Evolutionary conservation across 2,888 invertebrate genomes (phyloP), one percentile per base, ranked within the genome.

Genomic region (Scotopteryx bipunctaria): DNA sequence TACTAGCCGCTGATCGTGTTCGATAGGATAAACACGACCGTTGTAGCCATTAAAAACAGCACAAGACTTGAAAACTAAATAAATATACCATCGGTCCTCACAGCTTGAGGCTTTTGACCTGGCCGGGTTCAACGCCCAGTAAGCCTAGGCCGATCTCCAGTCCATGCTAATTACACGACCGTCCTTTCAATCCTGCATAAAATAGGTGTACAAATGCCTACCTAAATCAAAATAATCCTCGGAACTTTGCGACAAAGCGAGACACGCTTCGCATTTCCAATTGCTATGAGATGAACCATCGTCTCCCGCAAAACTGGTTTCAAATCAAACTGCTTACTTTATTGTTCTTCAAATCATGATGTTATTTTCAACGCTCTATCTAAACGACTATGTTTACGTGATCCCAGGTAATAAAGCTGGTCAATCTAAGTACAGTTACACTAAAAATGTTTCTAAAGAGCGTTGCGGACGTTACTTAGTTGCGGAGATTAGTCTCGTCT

Each of bases 41-140:
- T 33, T 45, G 40, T 46, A 25, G 23, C 40, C 37, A 16, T 43
- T 9, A 17, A 52, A 44, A 29, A 43, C 31, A 44, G 41, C 33
- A 31, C n/a, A 31, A 29, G 37, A 40, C 37, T 29, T 47, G 37
- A 49, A 51, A 49, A 44, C 50, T 48, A 52, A 53, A 45, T 36
- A 57, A 60, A 59, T 59, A 57, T 63, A 58, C 49, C 57, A 59
- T 56, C 60, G 58, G 40, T 67, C 61, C 63, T 66, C 65, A 74
- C 71, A 67, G 55, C 69, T 66, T 69, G 73, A 71, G 85, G 86
- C 73, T 71, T 71, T 84, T 83, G 85, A 85, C 86, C 86, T 71
- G 73, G 38, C 50, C 49, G 75, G 66, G 86, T 77, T 85, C 81
- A 78, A 72, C 64, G 80, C 52, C 73, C 72, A 40, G 46, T 36